Evolutionary conservation across 2,797 vertebrate genomes (phyloP).

Genomic region (Danio tinwini): DNA sequence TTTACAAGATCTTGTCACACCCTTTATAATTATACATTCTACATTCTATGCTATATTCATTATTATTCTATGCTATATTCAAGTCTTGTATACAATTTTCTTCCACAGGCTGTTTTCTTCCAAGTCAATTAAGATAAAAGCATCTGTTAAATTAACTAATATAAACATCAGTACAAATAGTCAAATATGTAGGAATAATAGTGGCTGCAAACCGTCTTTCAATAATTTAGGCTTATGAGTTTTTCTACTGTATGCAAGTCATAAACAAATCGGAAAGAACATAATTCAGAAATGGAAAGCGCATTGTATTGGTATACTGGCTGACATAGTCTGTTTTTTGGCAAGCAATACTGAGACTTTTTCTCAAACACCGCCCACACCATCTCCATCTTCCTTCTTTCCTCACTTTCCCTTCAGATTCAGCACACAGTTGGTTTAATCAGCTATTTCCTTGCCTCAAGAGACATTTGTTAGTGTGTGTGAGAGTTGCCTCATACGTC

Average conservation of each 20-base stretch:
- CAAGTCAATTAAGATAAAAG: not conserved
- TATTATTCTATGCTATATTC: too few species aligned
- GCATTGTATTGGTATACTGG: not conserved
- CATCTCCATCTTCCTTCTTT: conserved; percentile 48
- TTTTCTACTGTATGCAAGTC: not conserved
- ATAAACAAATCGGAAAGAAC: not conserved
- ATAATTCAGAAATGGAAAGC: not conserved
- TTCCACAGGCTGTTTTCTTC: not conserved
- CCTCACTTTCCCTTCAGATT: conserved; percentile 58
- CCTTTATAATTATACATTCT: too few species aligned
- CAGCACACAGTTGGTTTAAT: conserved; percentile 57
- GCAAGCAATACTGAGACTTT: conserved; percentile 51
- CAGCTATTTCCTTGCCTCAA: conserved; percentile 40
- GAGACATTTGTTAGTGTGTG: conserved; percentile 41
- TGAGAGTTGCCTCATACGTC: conserved; percentile 43
- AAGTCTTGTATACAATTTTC: not conserved
- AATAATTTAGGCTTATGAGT: not conserved
- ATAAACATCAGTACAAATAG: not conserved
- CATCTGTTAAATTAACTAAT: not conserved
- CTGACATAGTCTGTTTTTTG: conserved; percentile 19
- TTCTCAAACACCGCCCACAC: conserved; percentile 55
- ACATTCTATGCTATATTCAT: too few species aligned
- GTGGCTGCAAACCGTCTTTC: not conserved
- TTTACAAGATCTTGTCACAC: too few species aligned
- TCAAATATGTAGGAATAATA: not conserved